Evolutionary conservation across 2,113 vertebrate species (phyloP), one percentile per base, ranked within the genome.

Genomic region (Tinamus guttatus): DNA sequence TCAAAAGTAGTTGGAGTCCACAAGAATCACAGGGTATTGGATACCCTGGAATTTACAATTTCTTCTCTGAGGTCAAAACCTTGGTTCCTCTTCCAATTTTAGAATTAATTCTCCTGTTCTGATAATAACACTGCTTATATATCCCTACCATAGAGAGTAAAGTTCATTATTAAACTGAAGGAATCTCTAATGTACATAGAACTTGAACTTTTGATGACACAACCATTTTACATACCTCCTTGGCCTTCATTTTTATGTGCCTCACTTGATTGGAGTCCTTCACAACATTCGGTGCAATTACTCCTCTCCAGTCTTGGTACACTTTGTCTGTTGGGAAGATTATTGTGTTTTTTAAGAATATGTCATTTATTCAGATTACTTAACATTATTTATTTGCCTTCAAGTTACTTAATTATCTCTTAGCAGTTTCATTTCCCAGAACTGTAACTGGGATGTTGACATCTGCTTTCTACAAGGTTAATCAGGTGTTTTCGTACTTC

Each of bases 291-390:
- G 47, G 34, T 24, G 69, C 38, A 58, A 94, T 20, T 45, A 68
- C 2, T 8, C 92, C 92, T 94, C 89, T 97, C 95, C 93, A 96
- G 7, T 97, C 93, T 16, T 40, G 58, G 43, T 96, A 47, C 40
- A 17, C 1, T 63, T 43, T 94, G 22, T 69, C 97, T 96, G 81
- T 77, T 89, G 58, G 60, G 93, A 97, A 91, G 49, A 96, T 47
- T 17, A 21, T 22, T 45, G 19, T 20, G 70, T 8, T 87, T 96
- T 95, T 95, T 85, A 94, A 93, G 54, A 91, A 94, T 78, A 22
- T 1, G 1, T 60, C 2, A 64, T 90, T 95, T 92, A 89, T 78
- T 11, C 60, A 95, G 85, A 79, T 81, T 84, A 76, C 43, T 81
- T 87, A n/a, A 84, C 4, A 6, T 52, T 85, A 74, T 81, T 82